Base-by-base conservation (phyloP, 2,797 vertebrate species). In the Hybognathus amarus region DNA sequence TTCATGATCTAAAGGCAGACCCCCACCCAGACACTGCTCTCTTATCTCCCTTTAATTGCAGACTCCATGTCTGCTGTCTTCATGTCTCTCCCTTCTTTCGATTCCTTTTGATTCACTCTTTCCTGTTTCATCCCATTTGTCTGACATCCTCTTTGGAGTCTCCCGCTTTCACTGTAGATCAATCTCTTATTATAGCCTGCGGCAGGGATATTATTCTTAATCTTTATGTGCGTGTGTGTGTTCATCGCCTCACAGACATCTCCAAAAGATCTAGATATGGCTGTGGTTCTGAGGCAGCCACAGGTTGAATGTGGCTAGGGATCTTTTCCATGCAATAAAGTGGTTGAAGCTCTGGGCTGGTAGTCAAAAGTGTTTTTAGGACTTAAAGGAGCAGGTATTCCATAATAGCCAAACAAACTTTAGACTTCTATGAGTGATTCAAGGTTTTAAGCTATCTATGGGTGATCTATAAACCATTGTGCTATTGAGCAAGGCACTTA, bases 31-130 rank as follows among this genome's bases (percentile, higher is more conserved):
- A 85, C 71, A 70, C 91, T 88, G 85, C 85, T 89, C 89, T 92
- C 91, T 92, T 92, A 92, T 94, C 91, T 91, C 86, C 77, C 85
- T 80, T 71, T 92, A 92, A 93, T 92, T 92, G 91, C 90, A 93
- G 92, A 90, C 91, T 88, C 85, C 85, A 80, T 90, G 91, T 94
- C 89, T 93, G 87, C 85, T 85, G 77, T 87, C 83, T 87, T 79
- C 79, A 83, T 85, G 77, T 68, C 85, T 68, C 84, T 87, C 84
- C 63, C 50, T 79, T 89, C 75, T 83, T 82, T 85, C 70, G 85
- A 83, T 90, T 87, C 89, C 85, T 81, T 94, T 94, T 93, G 92
- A 94, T 94, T 94, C 86, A 54, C 56, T 54, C 71, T 70, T 83
- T 86, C 79, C 85, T 75, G 67, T 85, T 86, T 85, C 89, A 71